Evolutionary conservation across 2,888 invertebrate species (phyloP), one percentile per base, ranked within the genome.

Genomic region (Macrophya alboannulata): DNA sequence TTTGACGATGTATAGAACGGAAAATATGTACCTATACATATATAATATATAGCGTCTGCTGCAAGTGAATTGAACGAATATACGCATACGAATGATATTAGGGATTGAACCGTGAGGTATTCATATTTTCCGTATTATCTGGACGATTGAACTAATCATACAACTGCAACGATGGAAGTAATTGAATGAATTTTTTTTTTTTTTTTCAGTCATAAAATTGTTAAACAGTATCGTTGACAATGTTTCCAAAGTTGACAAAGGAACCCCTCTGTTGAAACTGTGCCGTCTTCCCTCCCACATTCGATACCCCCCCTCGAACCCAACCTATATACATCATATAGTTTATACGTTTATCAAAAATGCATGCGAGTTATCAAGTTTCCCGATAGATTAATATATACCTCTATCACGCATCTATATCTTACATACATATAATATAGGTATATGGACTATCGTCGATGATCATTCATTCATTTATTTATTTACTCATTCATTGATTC

Each of bases 141-240:
- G 9, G 10, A 81, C n/a, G 79, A 79, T 79, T 81, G 62, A 81
- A 43, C 48, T 62, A 62, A n/a, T n/a, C n/a, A n/a, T n/a, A n/a
- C n/a, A n/a, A n/a, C n/a, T n/a, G n/a, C 6, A 43, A 81, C 40
- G 12, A 43, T 17, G 12, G 12, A 48, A 83, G 68, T 68, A 68
- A 68, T 68, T 40, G 68, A 83, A 65, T 87, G 85, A 86, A 86
- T 86, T 31, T 85, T 86, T n/a, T n/a, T n/a, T n/a, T n/a, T n/a
- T n/a, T n/a, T n/a, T n/a, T n/a, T n/a, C n/a, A 77, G 85, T 88
- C 87, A 86, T 87, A 88, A 86, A 65, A 87, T 87, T 88, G 88
- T 87, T 87, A 86, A 86, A 72, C 1, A 85, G 86, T 88, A 84
- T 88, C 86, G 86, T 88, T 88, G 85, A 87, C 15, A 85, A 85